Percentiles rank a stretch among this genome's conserved stretches.
phyloP scores from a whole-genome alignment of 2,113 vertebrate species.

The Anoura caudifer region DNA sequence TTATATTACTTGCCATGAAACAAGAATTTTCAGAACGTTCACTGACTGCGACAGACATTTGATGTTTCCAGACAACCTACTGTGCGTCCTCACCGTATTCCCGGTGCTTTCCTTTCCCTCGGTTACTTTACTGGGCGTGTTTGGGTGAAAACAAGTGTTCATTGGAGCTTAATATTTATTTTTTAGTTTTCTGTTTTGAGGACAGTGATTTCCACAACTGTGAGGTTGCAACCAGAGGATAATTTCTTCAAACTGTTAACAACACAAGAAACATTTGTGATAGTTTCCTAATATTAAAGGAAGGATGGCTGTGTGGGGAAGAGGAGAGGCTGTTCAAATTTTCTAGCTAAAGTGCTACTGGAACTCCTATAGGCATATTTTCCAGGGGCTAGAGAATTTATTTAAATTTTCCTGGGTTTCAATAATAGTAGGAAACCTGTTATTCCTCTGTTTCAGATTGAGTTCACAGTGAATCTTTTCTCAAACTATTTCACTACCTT shows the following conservation, averaged over 20 bases:
- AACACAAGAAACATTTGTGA: neutral
- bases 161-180: neutral
- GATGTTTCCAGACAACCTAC: constrained; percentile 31
- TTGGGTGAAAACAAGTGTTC: constrained; percentile 47
- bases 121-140: neutral
- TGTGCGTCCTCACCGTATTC: neutral
- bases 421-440: neutral
- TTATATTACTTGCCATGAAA: constrained; percentile 11
- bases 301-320: neutral
- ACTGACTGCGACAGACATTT: constrained; percentile 40
- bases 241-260: constrained; percentile 25
- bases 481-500: neutral
- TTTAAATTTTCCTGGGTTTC: neutral
- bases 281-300: constrained; percentile 22
- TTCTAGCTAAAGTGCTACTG: neutral
- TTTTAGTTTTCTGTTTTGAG: constrained; percentile 4
- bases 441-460: neutral
- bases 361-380: neutral
- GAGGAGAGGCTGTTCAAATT: neutral
- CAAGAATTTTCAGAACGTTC: constrained; percentile 19
- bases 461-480: neutral
- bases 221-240: neutral
- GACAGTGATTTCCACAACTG: neutral
- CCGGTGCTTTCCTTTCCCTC: neutral
- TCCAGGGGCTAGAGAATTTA: neutral